Percentiles rank a stretch among this genome's conserved stretches.
Conservation (phyloP, 1,140 invertebrate species). For the Hyposmocoma kahamanoa region DNA sequence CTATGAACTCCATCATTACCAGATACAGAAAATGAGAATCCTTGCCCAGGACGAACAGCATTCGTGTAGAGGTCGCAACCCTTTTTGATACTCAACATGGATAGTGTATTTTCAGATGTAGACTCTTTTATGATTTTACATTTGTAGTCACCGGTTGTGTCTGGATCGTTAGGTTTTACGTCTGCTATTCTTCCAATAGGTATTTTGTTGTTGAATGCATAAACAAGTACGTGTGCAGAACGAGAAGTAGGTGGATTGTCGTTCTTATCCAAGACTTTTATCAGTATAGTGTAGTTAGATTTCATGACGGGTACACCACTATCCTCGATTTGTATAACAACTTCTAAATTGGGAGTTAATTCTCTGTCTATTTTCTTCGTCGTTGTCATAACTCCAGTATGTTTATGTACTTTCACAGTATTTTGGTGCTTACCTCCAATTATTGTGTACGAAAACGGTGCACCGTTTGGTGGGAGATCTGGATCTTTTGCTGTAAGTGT, state of each 20-base stretch:
- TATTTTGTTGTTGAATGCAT: slow-evolving; percentile 82
- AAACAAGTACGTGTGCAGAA: slow-evolving; percentile 86
- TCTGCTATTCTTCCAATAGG: slow-evolving; percentile 89
- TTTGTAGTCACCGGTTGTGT: slow-evolving; percentile 89
- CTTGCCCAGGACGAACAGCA: slow-evolving; percentile 79
- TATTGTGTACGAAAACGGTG: slow-evolving; percentile 89
- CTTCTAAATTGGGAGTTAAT: slow-evolving; percentile 80
- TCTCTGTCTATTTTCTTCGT: slow-evolving; percentile 89
- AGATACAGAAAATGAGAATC: slow-evolving; percentile 84
- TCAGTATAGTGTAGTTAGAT: slow-evolving; percentile 83
- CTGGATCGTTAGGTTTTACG: slow-evolving; percentile 92
- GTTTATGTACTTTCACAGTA: slow-evolving; percentile 84
- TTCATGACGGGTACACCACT: slow-evolving; percentile 88
- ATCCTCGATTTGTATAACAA: slow-evolving; percentile 91
- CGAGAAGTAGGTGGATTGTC: slow-evolving; percentile 91
- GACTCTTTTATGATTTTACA: slow-evolving; percentile 84
- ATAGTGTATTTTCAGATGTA: slow-evolving; percentile 61
- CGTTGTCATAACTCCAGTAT: slow-evolving; percentile 86
- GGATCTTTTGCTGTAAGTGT: slow-evolving; percentile 89
- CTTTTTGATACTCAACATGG: slow-evolving; percentile 81
- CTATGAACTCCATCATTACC: slow-evolving; percentile 92
- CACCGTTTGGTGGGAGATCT: slow-evolving; percentile 93
- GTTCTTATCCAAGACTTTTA: slow-evolving; percentile 91
- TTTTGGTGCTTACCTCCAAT: slow-evolving; percentile 86
- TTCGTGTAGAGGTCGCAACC: slow-evolving; percentile 86